These are phyloP conservation scores for Muscidifurax raptorellus DNA, from an alignment of 1,140 invertebrate species.

Conservation along the genomic window DNA sequence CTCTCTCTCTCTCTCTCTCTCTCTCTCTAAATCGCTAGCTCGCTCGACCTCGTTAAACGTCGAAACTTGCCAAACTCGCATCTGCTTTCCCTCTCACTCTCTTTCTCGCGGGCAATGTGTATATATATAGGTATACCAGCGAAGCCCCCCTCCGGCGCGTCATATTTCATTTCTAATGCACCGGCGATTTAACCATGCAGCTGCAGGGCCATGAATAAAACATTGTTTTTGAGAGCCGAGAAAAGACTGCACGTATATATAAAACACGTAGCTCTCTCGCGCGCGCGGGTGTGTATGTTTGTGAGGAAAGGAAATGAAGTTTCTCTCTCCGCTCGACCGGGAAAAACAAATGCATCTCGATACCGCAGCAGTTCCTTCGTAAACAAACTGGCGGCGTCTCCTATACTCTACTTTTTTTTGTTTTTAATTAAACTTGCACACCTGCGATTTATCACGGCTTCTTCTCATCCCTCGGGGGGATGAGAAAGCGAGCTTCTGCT, in stretches of 20 bases:
- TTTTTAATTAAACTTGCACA: neutral
- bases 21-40: neutral
- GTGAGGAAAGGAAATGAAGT: neutral
- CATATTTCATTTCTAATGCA: conserved; percentile 28
- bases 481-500: neutral
- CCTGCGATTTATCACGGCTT: neutral
- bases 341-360: neutral
- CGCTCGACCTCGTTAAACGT: conserved; percentile 17
- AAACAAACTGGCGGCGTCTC: neutral
- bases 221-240: neutral
- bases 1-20: neutral
- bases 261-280: neutral
- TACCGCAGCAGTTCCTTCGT: neutral
- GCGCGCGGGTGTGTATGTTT: neutral
- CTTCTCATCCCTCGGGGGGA: neutral
- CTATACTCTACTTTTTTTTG: neutral
- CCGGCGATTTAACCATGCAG: conserved; percentile 8
- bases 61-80: conserved; percentile 17
- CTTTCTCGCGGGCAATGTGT: neutral
- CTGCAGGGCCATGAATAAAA: conserved; percentile 15
- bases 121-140: neutral
- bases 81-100: conserved; percentile 27
- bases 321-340: neutral
- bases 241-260: neutral
- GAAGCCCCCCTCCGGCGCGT: neutral